Percentiles rank a stretch among this genome's conserved stretches.
These are phyloP conservation scores for Orthosia cruda DNA, from an alignment of 2,888 invertebrate species.

Conservation along the genomic window DNA sequence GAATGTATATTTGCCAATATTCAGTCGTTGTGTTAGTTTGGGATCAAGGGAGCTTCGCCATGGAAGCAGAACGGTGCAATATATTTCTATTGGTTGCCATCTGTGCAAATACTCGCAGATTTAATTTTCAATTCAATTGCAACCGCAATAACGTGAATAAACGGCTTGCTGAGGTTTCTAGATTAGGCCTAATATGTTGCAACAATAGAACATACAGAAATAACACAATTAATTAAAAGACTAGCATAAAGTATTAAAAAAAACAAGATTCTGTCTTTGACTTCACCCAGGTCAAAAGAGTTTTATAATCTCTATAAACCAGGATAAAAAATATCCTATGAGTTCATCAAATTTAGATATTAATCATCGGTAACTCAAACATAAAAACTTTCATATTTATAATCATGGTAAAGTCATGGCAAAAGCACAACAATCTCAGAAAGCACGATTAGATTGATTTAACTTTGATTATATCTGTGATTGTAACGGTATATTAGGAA, in stretches of 20 bases:
- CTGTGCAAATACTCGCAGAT: slow-evolving; percentile 38
- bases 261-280: neutral
- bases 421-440: neutral
- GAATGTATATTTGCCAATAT: slow-evolving; percentile 38
- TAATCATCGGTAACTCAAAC: too few relatives aligned
- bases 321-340: too few relatives aligned
- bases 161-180: too few relatives aligned
- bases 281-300: too few relatives aligned
- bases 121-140: slow-evolving; percentile 45
- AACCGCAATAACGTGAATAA: slow-evolving; percentile 19
- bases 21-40: slow-evolving; percentile 36
- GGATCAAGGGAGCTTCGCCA: slow-evolving; percentile 44
- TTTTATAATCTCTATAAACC: too few relatives aligned
- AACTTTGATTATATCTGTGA: slow-evolving; percentile 27
- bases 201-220: neutral
- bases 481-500: slow-evolving; percentile 21
- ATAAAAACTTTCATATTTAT: too few relatives aligned
- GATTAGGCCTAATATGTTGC: too few relatives aligned
- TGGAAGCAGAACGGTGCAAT: too few relatives aligned
- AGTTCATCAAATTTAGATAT: too few relatives aligned
- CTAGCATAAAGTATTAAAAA: neutral
- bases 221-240: neutral
- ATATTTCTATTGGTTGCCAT: too few relatives aligned
- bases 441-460: slow-evolving; percentile 20
- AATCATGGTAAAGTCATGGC: too few relatives aligned